Evolutionary conservation across 1,140 invertebrate species (phyloP).

Genomic region (Chymomyza costata): DNA sequence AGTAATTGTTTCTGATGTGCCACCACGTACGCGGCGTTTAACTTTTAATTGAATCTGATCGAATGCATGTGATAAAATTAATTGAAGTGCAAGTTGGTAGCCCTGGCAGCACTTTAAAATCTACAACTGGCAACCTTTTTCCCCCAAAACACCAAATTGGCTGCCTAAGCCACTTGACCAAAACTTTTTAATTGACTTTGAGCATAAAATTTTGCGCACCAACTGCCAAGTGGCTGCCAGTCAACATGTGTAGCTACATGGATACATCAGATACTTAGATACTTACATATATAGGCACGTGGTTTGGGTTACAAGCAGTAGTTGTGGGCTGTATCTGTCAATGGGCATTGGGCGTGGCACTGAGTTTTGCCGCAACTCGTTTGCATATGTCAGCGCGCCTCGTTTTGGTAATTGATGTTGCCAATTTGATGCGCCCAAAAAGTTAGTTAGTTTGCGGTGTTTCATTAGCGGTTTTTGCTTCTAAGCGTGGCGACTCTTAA

Average conservation of each 20-base stretch:
- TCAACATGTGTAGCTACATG: no score
- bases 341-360: no score
- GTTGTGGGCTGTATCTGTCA: no score
- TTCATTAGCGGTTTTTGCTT: slow-evolving; percentile 57
- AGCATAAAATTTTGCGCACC: slow-evolving; percentile 29
- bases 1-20: slow-evolving; percentile 35
- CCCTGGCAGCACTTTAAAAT: background rate
- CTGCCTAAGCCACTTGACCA: slow-evolving; percentile 39
- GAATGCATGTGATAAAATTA: slow-evolving; percentile 70
- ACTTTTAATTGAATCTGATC: slow-evolving; percentile 72
- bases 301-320: no score
- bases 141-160: slow-evolving; percentile 4
- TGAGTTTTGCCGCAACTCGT: slow-evolving; percentile 4
- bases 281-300: no score
- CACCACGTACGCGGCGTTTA: slow-evolving; percentile 56
- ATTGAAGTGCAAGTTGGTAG: slow-evolving; percentile 26
- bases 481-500: slow-evolving; percentile 17
- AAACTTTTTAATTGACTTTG: slow-evolving; percentile 68
- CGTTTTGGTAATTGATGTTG: slow-evolving; percentile 44
- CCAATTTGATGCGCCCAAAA: slow-evolving; percentile 49
- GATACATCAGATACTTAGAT: no score
- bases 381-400: slow-evolving; percentile 19
- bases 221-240: slow-evolving; percentile 18
- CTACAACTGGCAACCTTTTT: no score
- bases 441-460: slow-evolving; percentile 35